Evolutionary conservation across 2,888 invertebrate species (phyloP).

Genomic region (Hoplodrina ambigua): DNA sequence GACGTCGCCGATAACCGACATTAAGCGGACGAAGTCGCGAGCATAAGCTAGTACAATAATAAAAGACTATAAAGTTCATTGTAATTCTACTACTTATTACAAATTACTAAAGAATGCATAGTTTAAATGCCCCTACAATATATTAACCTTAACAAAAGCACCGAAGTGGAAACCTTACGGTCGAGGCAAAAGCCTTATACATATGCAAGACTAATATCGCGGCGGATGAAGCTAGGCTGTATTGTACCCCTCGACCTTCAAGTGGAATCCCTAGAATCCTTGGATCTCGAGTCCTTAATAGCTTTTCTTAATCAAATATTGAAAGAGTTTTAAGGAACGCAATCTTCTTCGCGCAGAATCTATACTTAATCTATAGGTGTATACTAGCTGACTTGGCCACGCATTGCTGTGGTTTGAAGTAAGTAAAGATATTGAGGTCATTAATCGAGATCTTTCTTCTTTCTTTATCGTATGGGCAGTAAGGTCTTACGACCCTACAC

Average conservation of each 20-base stretch:
- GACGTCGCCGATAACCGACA: no score
- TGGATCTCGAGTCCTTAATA: constrained; percentile 17
- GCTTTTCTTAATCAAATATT: constrained; percentile 36
- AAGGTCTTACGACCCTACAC: no score
- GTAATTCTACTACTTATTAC: background rate
- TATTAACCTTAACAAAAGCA: constrained; percentile 23
- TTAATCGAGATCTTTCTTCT: no score
- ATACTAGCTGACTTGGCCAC: no score
- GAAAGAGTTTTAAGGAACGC: constrained; percentile 17
- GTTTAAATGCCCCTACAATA: constrained; percentile 8
- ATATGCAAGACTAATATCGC: constrained; percentile 26
- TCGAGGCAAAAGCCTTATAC: constrained; percentile 27
- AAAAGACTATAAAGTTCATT: background rate
- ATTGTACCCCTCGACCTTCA: constrained; percentile 5
- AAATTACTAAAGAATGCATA: background rate
- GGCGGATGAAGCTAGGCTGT: background rate
- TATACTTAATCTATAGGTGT: no score
- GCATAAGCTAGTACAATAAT: background rate
- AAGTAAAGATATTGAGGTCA: no score
- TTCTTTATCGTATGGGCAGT: no score
- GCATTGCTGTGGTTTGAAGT: no score
- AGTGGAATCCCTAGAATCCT: constrained; percentile 3
- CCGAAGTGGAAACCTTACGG: constrained; percentile 33
- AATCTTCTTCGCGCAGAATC: constrained; percentile 21
- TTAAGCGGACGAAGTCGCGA: no score